Percentiles rank a stretch among this genome's conserved stretches.
These are phyloP conservation scores for Drosophila bocki DNA, from an alignment of 1,140 invertebrate species.

Conservation along the genomic window DNA sequence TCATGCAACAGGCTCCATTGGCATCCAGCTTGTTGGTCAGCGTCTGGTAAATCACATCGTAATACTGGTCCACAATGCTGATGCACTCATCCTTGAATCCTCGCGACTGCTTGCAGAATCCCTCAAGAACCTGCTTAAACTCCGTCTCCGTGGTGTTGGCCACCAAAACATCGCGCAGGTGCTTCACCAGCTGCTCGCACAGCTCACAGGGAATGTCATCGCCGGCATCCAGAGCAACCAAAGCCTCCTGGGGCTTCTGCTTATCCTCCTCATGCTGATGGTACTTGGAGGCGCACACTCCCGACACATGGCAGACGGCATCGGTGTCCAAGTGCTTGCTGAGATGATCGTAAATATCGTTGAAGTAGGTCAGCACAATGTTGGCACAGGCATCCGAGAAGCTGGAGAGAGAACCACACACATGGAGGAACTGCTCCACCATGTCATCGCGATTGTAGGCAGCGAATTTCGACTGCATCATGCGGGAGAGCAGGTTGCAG, in stretches of 20 bases:
- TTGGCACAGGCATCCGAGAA: slow-evolving; percentile 92
- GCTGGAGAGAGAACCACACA: slow-evolving; percentile 89
- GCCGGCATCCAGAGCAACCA: slow-evolving; percentile 85
- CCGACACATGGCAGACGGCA: slow-evolving; percentile 90
- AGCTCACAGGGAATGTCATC: slow-evolving; percentile 94
- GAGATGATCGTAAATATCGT: slow-evolving; percentile 88
- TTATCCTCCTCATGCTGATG: slow-evolving; percentile 88
- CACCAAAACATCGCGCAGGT: slow-evolving; percentile 91
- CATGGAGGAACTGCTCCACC: slow-evolving; percentile 86
- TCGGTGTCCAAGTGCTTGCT: slow-evolving; percentile 88
- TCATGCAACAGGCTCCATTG: slow-evolving; percentile 89
- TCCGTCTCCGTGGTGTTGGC: slow-evolving; percentile 94
- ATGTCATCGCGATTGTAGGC: slow-evolving; percentile 86
- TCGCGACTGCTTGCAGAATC: slow-evolving; percentile 92
- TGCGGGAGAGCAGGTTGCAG: slow-evolving; percentile 86
- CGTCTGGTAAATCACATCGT: slow-evolving; percentile 89
- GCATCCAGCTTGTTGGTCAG: slow-evolving; percentile 90
- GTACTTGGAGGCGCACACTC: slow-evolving; percentile 89
- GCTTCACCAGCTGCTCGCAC: slow-evolving; percentile 92
- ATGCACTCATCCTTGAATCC: slow-evolving; percentile 89
- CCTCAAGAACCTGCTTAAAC: slow-evolving; percentile 91
- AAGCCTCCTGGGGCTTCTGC: slow-evolving; percentile 65
- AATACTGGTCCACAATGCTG: slow-evolving; percentile 91
- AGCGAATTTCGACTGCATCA: slow-evolving; percentile 87
- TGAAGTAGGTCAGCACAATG: slow-evolving; percentile 90